Conservation (phyloP, 2,797 vertebrate species). For the Nasua narica region DNA sequence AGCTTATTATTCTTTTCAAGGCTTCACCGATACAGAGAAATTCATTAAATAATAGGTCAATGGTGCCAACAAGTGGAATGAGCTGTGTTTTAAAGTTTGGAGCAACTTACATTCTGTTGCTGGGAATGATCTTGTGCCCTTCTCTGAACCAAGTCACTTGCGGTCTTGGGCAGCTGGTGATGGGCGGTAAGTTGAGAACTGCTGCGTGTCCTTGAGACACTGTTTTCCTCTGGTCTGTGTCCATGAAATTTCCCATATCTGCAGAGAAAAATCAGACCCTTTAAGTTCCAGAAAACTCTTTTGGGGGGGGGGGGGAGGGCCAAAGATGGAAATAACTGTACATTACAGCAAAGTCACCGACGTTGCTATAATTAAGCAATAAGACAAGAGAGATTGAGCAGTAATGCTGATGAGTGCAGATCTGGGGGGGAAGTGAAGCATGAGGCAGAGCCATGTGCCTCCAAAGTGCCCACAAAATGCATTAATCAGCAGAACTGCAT, state of each 20-base stretch:
- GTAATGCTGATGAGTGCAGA: not conserved
- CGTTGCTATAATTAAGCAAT: rapidly evolving
- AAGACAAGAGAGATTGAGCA: not conserved
- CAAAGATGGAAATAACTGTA: not conserved
- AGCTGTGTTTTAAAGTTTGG: slow-evolving; percentile 23
- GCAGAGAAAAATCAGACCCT: slow-evolving; percentile 50
- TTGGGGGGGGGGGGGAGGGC: not conserved
- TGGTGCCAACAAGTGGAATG: slow-evolving; percentile 8
- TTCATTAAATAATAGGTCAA: slow-evolving; percentile 22
- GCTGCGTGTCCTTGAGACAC: slow-evolving; percentile 89
- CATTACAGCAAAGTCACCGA: not conserved
- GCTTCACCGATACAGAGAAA: slow-evolving; percentile 20
- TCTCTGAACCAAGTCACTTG: slow-evolving; percentile 96
- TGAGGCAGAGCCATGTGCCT: not conserved
- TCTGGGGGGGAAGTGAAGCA: not conserved
- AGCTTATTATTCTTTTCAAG: slow-evolving; percentile 62
- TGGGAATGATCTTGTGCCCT: slow-evolving; percentile 95
- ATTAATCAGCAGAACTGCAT: rapidly evolving
- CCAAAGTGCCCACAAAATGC: not conserved
- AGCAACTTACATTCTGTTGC: slow-evolving; percentile 91
- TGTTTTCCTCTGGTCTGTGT: slow-evolving; percentile 86
- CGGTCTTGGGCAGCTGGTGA: slow-evolving; percentile 89
- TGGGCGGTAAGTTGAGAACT: slow-evolving; percentile 85
- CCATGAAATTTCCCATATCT: slow-evolving; percentile 91
- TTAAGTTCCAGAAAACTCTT: not conserved